These are phyloP conservation scores for Trichopoda pennipes DNA, from an alignment of 2,888 invertebrate genomes.

Conservation along the genomic window DNA sequence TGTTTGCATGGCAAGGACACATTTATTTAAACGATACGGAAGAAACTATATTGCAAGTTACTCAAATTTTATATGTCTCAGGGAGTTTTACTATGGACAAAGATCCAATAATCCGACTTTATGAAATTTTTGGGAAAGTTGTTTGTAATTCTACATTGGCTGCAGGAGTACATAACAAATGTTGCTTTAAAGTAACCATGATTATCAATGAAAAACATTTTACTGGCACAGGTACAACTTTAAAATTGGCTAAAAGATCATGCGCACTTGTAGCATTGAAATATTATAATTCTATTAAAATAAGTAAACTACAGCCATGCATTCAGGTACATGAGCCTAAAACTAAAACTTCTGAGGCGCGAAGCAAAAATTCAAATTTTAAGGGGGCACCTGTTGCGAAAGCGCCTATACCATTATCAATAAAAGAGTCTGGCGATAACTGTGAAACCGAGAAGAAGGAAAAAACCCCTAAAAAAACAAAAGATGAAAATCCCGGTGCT, in stretches of 20 bases:
- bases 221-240: conserved; percentile 8
- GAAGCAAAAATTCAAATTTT: background rate
- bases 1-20: no score
- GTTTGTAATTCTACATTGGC: background rate
- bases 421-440: background rate
- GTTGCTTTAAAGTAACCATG: conserved; percentile 31
- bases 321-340: background rate
- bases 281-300: background rate
- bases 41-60: no score
- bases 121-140: conserved; percentile 6
- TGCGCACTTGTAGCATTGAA: conserved; percentile 8
- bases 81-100: background rate
- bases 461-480: background rate
- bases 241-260: conserved; percentile 15
- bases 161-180: conserved; percentile 52
- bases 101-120: conserved; percentile 7
- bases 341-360: background rate
- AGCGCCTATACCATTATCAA: background rate
- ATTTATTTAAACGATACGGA: no score
- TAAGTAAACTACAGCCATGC: background rate
- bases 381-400: background rate
- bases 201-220: conserved; percentile 10
- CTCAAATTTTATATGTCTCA: no score
- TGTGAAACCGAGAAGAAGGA: no score
- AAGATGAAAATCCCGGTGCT: no score